Conservation (phyloP, 1,140 invertebrate species). For the Atta colombica region DNA sequence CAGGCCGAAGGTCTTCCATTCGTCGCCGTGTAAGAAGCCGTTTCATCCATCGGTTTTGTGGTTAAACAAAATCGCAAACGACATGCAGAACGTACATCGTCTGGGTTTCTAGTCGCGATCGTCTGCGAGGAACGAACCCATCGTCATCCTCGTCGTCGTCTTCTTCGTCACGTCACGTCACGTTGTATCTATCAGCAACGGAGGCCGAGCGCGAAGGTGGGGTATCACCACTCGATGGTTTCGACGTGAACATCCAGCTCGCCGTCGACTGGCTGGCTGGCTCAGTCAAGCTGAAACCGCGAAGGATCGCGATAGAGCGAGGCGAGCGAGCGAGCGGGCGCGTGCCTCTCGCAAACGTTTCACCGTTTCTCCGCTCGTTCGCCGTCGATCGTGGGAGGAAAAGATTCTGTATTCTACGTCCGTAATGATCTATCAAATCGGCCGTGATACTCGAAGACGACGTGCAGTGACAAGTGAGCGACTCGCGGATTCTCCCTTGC, state of each 20-base stretch:
- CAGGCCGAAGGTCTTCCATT: background rate
- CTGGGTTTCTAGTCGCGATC: slow-evolving; percentile 7
- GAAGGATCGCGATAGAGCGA: slow-evolving; percentile 62
- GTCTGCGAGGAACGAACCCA: slow-evolving; percentile 19
- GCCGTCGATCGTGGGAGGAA: background rate
- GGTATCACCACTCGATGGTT: slow-evolving; percentile 61
- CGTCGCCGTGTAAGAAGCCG: background rate
- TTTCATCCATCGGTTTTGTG: background rate
- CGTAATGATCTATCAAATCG: slow-evolving; percentile 12
- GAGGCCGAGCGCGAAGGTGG: slow-evolving; percentile 10
- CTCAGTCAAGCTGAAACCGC: slow-evolving; percentile 76
- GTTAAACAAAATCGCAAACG: background rate
- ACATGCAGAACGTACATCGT: background rate
- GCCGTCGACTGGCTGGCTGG: slow-evolving; percentile 41
- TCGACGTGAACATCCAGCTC: slow-evolving; percentile 66
- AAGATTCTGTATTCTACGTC: background rate
- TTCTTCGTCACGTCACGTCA: slow-evolving; percentile 45
- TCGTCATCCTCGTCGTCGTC: slow-evolving; percentile 2
- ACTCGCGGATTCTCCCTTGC: background rate
- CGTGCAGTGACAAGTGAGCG: background rate
- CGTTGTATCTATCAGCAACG: slow-evolving; percentile 38
- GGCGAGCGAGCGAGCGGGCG: slow-evolving; percentile 26
- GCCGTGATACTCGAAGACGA: background rate
- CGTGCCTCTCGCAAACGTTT: slow-evolving; percentile 26
- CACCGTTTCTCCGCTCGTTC: slow-evolving; percentile 43